Conservation (phyloP, 2,888 invertebrate species). For the Drosophila maculinotata region DNA sequence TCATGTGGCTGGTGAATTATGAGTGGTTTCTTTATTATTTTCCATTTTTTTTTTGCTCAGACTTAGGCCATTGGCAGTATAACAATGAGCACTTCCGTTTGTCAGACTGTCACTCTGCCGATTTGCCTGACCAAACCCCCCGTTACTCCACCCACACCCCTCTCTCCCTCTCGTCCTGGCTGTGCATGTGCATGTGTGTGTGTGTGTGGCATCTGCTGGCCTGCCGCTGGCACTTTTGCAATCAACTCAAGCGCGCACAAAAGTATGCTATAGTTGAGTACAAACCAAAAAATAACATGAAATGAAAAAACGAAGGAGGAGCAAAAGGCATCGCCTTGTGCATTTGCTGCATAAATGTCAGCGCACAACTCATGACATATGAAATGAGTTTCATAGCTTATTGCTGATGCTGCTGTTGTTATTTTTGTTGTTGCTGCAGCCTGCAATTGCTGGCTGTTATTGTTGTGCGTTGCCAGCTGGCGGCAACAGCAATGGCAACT, state of each 20-base stretch:
- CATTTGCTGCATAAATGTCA: slow-evolving; percentile 70
- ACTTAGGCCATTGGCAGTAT: slow-evolving; percentile 69
- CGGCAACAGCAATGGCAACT: slow-evolving; percentile 14
- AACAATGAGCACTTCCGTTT: slow-evolving; percentile 75
- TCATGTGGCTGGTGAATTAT: slow-evolving; percentile 74
- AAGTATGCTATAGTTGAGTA: slow-evolving; percentile 50
- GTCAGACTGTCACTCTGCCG: slow-evolving; percentile 29
- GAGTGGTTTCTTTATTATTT: slow-evolving; percentile 52
- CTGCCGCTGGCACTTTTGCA: slow-evolving; percentile 59
- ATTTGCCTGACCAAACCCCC: background rate
- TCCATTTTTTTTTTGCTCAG: slow-evolving; percentile 17
- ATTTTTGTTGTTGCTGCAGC: slow-evolving; percentile 16
- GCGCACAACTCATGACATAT: slow-evolving; percentile 64
- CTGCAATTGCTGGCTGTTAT: slow-evolving; percentile 8
- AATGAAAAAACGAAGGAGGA: slow-evolving; percentile 6
- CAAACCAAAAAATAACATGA: slow-evolving; percentile 1
- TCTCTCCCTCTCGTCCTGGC: background rate
- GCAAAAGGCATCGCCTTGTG: slow-evolving; percentile 48
- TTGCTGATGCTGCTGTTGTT: slow-evolving; percentile 32
- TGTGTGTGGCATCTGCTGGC: slow-evolving; percentile 27
- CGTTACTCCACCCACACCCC: no score
- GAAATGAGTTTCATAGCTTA: slow-evolving; percentile 67
- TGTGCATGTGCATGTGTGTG: slow-evolving; percentile 6
- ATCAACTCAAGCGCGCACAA: slow-evolving; percentile 63
- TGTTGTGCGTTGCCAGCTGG: slow-evolving; percentile 55